Conservation (phyloP, 2,113 vertebrate genomes). For the Thamnaconus septentrionalis region DNA sequence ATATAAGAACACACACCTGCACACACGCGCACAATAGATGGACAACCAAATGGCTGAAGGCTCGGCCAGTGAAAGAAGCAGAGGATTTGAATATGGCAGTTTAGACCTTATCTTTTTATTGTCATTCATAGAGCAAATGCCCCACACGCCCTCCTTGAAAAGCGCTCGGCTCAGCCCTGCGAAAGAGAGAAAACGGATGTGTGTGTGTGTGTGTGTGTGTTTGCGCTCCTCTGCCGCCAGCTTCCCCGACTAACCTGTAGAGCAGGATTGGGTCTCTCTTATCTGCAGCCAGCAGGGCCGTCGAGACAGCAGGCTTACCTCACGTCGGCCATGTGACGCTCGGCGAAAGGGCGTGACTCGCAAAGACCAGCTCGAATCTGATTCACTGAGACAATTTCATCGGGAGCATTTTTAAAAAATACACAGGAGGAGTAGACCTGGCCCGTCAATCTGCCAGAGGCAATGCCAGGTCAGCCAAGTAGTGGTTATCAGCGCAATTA, state of each 20-base stretch:
- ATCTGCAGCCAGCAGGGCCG: slow-evolving; percentile 56
- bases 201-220: slow-evolving; percentile 1
- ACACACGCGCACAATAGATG: slow-evolving; percentile 2
- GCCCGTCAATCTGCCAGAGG: neutral
- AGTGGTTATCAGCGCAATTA: no score
- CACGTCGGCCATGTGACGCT: slow-evolving; percentile 39
- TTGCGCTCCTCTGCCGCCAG: slow-evolving; percentile 36
- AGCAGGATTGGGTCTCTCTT: slow-evolving; percentile 46
- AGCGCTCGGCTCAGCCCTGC: neutral
- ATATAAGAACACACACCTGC: no score
- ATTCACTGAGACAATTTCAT: slow-evolving; percentile 24
- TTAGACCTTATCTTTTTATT: neutral
- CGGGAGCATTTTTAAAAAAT: slow-evolving; percentile 37
- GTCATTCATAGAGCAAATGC: slow-evolving; percentile 4
- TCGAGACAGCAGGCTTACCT: slow-evolving; percentile 40
- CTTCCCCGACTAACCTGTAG: slow-evolving; percentile 50
- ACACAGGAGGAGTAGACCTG: neutral
- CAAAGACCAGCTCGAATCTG: slow-evolving; percentile 7
- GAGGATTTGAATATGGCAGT: slow-evolving; percentile 23
- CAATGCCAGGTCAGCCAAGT: neutral
- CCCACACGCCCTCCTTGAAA: slow-evolving; percentile 7
- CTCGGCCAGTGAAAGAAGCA: neutral
- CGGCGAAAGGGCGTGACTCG: slow-evolving; percentile 29
- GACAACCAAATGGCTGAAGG: slow-evolving; percentile 10
- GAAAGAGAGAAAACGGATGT: slow-evolving; percentile 38